Conservation (phyloP, 2,113 vertebrate species). For the Turnix velox region DNA sequence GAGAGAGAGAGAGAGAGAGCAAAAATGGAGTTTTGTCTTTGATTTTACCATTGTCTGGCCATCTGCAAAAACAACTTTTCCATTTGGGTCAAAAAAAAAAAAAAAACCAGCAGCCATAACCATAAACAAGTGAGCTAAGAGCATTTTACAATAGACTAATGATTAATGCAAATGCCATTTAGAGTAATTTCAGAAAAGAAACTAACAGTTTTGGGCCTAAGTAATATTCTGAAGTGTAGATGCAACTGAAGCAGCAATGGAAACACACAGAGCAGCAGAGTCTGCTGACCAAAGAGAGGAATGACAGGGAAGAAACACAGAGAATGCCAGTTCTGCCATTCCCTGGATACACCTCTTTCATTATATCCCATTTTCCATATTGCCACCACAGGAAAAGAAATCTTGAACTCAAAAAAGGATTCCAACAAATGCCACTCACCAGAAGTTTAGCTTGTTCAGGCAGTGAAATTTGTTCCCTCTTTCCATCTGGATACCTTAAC, state of each 20-base stretch:
- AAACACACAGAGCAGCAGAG: background rate
- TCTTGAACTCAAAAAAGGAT: background rate
- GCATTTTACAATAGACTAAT: background rate
- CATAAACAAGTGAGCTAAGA: background rate
- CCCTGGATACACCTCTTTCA: background rate
- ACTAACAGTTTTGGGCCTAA: background rate
- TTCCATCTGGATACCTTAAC: slow-evolving; percentile 97
- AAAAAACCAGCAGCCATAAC: background rate
- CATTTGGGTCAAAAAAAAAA: background rate
- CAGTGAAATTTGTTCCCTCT: slow-evolving; percentile 95
- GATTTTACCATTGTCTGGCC: background rate
- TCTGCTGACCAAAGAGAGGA: background rate
- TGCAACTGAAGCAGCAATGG: background rate
- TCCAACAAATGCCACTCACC: slow-evolving; percentile 74
- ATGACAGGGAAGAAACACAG: background rate
- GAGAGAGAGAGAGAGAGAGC: background rate
- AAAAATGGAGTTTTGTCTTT: background rate
- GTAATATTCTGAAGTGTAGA: background rate
- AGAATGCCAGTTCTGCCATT: background rate
- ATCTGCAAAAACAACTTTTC: background rate
- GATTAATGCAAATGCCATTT: background rate
- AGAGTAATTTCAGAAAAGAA: background rate
- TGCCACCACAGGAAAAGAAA: background rate
- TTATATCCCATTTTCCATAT: fast-evolving
- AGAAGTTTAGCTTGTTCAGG: slow-evolving; percentile 94